These are phyloP conservation scores for Spermophilus dauricus DNA, from an alignment of 2,113 vertebrate genomes.

Conservation along the genomic window DNA sequence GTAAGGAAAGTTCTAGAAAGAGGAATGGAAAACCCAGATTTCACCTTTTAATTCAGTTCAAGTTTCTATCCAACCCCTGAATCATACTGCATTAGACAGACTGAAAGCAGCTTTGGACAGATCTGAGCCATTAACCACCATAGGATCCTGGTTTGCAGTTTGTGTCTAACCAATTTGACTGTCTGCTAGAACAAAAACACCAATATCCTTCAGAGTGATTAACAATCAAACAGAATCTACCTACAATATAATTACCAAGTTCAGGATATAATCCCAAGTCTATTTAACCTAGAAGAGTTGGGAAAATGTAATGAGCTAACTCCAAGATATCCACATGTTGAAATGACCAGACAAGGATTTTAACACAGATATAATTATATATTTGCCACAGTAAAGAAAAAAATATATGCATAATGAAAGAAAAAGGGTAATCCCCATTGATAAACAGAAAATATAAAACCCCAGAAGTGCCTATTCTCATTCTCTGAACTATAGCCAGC, in stretches of 20 bases:
- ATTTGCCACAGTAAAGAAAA: conserved; percentile 31
- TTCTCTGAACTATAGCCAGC: neutral
- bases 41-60: neutral
- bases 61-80: neutral
- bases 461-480: neutral
- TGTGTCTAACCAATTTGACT: neutral
- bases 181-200: neutral
- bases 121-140: neutral
- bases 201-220: neutral
- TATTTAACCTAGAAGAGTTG: neutral
- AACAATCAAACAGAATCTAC: neutral
- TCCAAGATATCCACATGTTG: neutral
- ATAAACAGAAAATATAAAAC: conserved; percentile 22
- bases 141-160: neutral
- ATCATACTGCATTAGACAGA: neutral
- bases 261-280: neutral
- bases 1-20: neutral
- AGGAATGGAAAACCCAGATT: conserved; percentile 35
- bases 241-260: neutral
- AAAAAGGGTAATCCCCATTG: conserved; percentile 46
- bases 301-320: neutral
- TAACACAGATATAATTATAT: neutral
- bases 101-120: neutral
- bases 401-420: neutral
- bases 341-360: conserved; percentile 26